These are phyloP conservation scores for Liposcelis brunnea DNA, from an alignment of 2,888 invertebrate genomes.

Conservation along the genomic window DNA sequence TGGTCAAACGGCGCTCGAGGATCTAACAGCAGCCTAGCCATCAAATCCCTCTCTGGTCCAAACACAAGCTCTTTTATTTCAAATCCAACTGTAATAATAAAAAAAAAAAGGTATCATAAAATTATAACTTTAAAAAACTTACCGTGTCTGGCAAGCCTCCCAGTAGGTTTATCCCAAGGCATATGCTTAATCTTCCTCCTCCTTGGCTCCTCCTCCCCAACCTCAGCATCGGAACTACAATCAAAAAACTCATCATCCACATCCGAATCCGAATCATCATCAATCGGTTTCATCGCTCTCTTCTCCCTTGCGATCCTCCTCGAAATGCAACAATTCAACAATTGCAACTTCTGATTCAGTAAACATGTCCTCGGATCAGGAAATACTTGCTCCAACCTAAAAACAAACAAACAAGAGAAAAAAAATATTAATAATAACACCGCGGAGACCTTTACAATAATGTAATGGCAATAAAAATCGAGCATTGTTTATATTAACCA, in stretches of 20 bases:
- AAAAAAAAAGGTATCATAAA: no score
- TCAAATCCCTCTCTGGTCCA: no score
- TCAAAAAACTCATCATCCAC: conserved; percentile 69
- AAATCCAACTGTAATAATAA: no score
- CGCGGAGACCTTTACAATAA: background rate
- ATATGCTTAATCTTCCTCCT: conserved; percentile 25
- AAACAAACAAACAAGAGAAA: conserved; percentile 20
- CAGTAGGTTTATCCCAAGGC: conserved; percentile 45
- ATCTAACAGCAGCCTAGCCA: no score
- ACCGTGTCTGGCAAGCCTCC: conserved; percentile 49
- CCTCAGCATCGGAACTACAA: conserved; percentile 38
- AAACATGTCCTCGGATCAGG: conserved; percentile 82
- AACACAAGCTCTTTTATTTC: no score
- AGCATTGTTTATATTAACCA: no score
- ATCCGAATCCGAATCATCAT: conserved; percentile 19
- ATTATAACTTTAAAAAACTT: conserved; percentile 16
- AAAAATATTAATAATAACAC: background rate
- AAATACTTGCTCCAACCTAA: conserved; percentile 57
- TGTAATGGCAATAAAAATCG: no score
- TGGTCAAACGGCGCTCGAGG: no score
- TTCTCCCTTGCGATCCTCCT: conserved; percentile 23
- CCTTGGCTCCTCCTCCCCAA: conserved; percentile 26
- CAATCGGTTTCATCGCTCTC: background rate
- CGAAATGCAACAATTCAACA: conserved; percentile 42
- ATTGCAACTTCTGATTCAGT: conserved; percentile 86